phyloP scores from a whole-genome alignment of 2,888 invertebrate genomes.

The Nematopogon swammerdamellus region DNA sequence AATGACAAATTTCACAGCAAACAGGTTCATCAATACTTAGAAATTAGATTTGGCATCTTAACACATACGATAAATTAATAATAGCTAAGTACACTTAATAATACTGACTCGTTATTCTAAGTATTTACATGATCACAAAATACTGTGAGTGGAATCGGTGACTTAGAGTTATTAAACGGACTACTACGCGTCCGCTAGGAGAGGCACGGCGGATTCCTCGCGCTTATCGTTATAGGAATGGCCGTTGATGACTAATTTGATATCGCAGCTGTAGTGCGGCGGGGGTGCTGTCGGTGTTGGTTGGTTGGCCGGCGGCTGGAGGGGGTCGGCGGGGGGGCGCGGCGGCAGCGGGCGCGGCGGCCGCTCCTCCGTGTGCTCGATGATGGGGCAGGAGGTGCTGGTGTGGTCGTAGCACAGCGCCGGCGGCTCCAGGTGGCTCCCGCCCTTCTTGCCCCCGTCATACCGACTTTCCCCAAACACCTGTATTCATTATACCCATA shows the following conservation, averaged over 20 bases:
- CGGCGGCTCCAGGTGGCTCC: slow-evolving; percentile 44
- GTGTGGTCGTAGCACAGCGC: slow-evolving; percentile 47
- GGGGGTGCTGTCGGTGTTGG: slow-evolving; percentile 3
- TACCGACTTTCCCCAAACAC: slow-evolving; percentile 58
- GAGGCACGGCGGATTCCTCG: slow-evolving; percentile 36
- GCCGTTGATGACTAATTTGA: slow-evolving; percentile 39
- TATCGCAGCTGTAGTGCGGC: slow-evolving; percentile 22
- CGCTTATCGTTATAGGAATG: slow-evolving; percentile 23
- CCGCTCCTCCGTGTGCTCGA: slow-evolving; percentile 46
- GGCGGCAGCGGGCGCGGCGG: slow-evolving; percentile 9
- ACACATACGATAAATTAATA: background rate
- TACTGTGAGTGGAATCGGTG: background rate
- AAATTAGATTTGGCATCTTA: too few species aligned
- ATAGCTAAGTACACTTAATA: background rate
- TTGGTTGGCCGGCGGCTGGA: slow-evolving; percentile 6
- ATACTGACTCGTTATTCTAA: slow-evolving; percentile 3
- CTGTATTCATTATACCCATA: slow-evolving; percentile 34
- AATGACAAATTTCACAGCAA: too few species aligned
- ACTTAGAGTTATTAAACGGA: slow-evolving; percentile 10
- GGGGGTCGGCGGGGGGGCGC: slow-evolving; percentile 8
- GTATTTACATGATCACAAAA: background rate
- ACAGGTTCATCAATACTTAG: too few species aligned
- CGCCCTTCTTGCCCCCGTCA: slow-evolving; percentile 43
- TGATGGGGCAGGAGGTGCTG: slow-evolving; percentile 71
- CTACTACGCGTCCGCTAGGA: slow-evolving; percentile 33